These are phyloP conservation scores for Clarias batrachus DNA, from an alignment of 2,113 vertebrate genomes.

Conservation along the genomic window DNA sequence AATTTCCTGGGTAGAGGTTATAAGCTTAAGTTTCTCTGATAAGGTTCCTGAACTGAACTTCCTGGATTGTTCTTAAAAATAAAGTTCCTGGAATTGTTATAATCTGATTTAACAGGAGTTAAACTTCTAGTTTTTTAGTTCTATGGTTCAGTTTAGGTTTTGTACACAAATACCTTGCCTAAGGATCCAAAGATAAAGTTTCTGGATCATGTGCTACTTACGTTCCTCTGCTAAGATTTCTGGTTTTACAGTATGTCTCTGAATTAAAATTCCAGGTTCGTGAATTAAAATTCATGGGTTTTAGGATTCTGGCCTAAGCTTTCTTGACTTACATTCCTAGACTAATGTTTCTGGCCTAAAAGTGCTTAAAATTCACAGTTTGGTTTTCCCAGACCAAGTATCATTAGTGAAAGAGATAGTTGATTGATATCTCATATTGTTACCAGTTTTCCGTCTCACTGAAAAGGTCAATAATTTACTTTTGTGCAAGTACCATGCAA, in stretches of 20 bases:
- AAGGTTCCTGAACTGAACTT: not conserved
- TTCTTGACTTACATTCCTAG: not conserved
- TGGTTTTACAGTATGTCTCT: not conserved
- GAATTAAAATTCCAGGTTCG: not conserved
- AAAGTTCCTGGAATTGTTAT: not conserved
- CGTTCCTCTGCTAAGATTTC: not conserved
- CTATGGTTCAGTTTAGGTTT: not conserved
- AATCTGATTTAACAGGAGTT: too few relatives aligned
- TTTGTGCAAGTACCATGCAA: not conserved
- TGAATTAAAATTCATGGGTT: not conserved
- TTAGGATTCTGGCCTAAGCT: not conserved
- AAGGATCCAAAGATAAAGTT: not conserved
- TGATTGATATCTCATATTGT: not conserved
- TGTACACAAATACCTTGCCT: not conserved
- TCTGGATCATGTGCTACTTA: not conserved
- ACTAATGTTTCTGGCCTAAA: not conserved
- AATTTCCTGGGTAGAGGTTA: not conserved
- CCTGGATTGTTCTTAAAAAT: not conserved
- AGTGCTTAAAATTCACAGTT: not conserved
- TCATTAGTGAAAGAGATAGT: not conserved
- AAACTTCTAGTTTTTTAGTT: too few relatives aligned
- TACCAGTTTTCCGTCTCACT: not conserved
- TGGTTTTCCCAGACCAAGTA: not conserved
- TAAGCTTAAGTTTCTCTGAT: not conserved
- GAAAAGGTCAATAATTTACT: not conserved